These are phyloP conservation scores for Furcula furcula DNA, from an alignment of 2,888 invertebrate species.

Conservation along the genomic window DNA sequence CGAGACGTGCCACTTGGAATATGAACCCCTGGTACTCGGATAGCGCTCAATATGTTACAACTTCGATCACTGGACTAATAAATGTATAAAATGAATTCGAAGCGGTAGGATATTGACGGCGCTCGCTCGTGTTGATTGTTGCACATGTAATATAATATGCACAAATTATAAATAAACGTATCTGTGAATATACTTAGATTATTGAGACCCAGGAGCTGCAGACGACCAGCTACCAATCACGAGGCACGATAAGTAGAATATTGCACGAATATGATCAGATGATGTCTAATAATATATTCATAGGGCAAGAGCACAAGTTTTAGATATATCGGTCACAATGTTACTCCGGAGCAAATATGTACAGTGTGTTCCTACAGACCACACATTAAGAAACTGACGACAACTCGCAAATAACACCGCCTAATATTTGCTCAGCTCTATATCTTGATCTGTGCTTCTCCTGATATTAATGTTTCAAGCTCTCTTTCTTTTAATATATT, in stretches of 20 bases:
- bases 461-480: slow-evolving; percentile 54
- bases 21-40: slow-evolving; percentile 40
- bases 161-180: slow-evolving; percentile 46
- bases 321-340: slow-evolving; percentile 46
- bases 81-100: slow-evolving; percentile 34
- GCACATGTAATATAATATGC: slow-evolving; percentile 73
- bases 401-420: slow-evolving; percentile 78
- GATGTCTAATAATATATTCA: slow-evolving; percentile 29
- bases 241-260: slow-evolving; percentile 59
- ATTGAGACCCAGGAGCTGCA: slow-evolving; percentile 70
- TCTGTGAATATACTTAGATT: slow-evolving; percentile 47
- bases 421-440: slow-evolving; percentile 76
- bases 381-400: slow-evolving; percentile 49
- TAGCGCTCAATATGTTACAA: slow-evolving; percentile 68
- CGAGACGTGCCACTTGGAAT: slow-evolving; percentile 35
- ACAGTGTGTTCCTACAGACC: slow-evolving; percentile 49
- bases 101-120: slow-evolving; percentile 62
- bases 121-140: slow-evolving; percentile 55
- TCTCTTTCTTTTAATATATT: slow-evolving; percentile 37
- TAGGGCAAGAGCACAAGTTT: slow-evolving; percentile 64
- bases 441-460: slow-evolving; percentile 70
- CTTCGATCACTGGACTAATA: slow-evolving; percentile 55
- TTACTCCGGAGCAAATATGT: slow-evolving; percentile 46
- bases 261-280: slow-evolving; percentile 60
- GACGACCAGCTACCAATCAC: slow-evolving; percentile 72